phyloP scores from a whole-genome alignment of 2,113 vertebrate species.

The Spea multiplicata region DNA sequence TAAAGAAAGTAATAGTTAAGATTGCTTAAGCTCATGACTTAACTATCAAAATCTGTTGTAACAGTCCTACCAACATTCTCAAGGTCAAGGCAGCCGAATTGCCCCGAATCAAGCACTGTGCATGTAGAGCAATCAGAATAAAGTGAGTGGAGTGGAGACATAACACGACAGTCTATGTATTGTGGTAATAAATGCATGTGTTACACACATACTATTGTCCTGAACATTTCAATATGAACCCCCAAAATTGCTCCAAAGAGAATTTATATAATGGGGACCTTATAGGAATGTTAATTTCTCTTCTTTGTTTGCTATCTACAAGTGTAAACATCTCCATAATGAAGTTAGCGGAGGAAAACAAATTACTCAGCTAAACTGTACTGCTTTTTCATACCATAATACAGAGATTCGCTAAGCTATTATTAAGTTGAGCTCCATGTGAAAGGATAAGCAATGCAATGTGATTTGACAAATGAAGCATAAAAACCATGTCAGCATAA shows the following conservation, averaged over 20 bases:
- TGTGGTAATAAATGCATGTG: background rate
- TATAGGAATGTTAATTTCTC: background rate
- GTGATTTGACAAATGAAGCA: background rate
- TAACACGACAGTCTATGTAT: background rate
- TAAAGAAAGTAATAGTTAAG: background rate
- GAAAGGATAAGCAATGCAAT: background rate
- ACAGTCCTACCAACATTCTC: too few relatives aligned
- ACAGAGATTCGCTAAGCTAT: background rate
- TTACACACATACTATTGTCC: background rate
- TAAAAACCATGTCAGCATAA: background rate
- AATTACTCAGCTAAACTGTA: background rate
- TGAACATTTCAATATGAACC: too few relatives aligned
- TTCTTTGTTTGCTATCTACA: background rate
- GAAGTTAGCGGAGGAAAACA: background rate
- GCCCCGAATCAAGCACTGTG: background rate
- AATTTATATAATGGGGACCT: background rate
- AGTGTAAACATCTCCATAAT: background rate
- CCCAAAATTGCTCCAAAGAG: background rate
- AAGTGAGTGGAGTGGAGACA: too few relatives aligned
- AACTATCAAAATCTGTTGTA: too few relatives aligned
- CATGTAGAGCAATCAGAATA: too few relatives aligned
- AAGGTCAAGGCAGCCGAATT: background rate
- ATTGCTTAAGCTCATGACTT: background rate
- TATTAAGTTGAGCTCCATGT: background rate
- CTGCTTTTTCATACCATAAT: background rate